phyloP scores from a whole-genome alignment of 2,888 invertebrate species.

The Hemicrepidius hirtus region DNA sequence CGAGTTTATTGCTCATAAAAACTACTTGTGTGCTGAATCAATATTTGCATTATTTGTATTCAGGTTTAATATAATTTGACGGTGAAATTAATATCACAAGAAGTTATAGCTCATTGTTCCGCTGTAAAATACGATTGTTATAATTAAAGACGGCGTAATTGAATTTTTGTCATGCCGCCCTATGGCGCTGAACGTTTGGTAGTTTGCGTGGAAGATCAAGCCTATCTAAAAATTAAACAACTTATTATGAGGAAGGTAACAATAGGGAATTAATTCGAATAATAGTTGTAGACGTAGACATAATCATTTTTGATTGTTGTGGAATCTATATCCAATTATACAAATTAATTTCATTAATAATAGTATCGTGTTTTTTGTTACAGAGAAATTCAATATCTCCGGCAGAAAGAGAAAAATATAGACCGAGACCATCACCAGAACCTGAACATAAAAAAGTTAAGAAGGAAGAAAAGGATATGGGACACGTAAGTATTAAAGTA shows the following conservation, averaged over 20 bases:
- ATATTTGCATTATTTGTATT: conserved; percentile 26
- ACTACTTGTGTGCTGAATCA: conserved; percentile 16
- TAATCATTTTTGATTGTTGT: conserved; percentile 14
- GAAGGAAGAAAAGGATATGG: conserved; percentile 85
- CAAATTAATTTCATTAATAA: neutral
- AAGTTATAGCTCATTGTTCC: conserved; percentile 38
- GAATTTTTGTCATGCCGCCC: conserved; percentile 34
- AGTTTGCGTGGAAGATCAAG: conserved; percentile 17
- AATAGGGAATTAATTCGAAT: conserved; percentile 32
- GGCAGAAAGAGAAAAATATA: conserved; percentile 87
- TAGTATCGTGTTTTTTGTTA: conserved; percentile 58
- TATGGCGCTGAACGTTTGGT: conserved; percentile 17
- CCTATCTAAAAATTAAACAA: conserved; percentile 6
- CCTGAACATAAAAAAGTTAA: conserved; percentile 84
- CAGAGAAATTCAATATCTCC: conserved; percentile 90
- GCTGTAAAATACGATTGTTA: conserved; percentile 35
- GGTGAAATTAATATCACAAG: conserved; percentile 30
- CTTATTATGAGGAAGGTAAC: conserved; percentile 23
- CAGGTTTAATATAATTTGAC: conserved; percentile 33
- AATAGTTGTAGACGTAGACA: conserved; percentile 16
- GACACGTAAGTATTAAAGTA: conserved; percentile 83
- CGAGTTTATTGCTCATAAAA: conserved; percentile 24
- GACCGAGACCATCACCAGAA: conserved; percentile 86
- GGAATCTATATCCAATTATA: neutral
- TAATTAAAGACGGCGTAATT: conserved; percentile 34